Conservation (phyloP, 2,797 vertebrate species). For the Phrynocephalus guinanensis region DNA sequence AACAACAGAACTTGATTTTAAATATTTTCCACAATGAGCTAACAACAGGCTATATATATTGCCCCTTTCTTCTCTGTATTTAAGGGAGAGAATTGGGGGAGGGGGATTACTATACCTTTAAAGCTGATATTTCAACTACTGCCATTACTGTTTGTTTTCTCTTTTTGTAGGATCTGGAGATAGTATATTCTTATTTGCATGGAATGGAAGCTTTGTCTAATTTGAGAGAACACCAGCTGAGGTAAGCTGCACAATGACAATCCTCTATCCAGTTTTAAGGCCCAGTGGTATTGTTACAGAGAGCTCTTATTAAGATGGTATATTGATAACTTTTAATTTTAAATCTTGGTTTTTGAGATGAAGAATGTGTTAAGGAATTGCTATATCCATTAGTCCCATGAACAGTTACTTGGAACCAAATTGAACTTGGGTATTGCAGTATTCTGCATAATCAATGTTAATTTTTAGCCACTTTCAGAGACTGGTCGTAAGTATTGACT, state of each 20-base stretch:
- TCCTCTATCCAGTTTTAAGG: background rate
- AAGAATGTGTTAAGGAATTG: background rate
- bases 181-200: slow-evolving; percentile 97
- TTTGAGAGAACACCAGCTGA: slow-evolving; percentile 95
- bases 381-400: background rate
- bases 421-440: background rate
- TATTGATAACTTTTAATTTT: background rate
- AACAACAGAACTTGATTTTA: too few species aligned
- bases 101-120: background rate
- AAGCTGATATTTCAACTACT: slow-evolving; percentile 38
- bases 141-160: slow-evolving; percentile 57
- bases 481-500: background rate
- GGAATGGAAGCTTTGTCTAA: slow-evolving; percentile 99
- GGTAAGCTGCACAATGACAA: slow-evolving; percentile 77
- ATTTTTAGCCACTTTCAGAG: background rate
- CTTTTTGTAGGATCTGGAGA: slow-evolving; percentile 92
- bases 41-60: too few species aligned
- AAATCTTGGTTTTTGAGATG: background rate
- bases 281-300: background rate
- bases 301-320: background rate
- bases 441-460: background rate
- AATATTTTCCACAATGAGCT: too few species aligned
- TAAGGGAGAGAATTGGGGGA: too few species aligned
- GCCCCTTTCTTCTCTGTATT: too few species aligned
- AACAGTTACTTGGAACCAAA: background rate